Conservation (phyloP, 2,797 vertebrate species). For the Zenarchopterus dispar region DNA sequence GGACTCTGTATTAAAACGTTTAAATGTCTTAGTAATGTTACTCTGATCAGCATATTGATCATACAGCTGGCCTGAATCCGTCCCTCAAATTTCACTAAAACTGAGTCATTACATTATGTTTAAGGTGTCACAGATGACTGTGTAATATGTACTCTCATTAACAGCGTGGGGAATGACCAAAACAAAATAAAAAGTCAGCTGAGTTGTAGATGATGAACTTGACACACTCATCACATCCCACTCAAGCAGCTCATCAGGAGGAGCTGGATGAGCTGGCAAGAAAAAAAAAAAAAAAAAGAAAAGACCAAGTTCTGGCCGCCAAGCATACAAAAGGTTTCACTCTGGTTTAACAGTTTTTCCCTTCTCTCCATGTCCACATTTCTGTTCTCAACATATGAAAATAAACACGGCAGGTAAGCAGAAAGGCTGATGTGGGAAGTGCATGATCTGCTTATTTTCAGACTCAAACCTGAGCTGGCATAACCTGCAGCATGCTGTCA, state of each 20-base stretch:
- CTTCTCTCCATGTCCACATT: background rate
- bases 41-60: too few relatives aligned
- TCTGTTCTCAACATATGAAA: background rate
- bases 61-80: too few relatives aligned
- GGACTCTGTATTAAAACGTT: too few relatives aligned
- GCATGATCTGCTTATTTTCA: constrained; percentile 2
- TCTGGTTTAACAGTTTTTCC: background rate
- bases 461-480: constrained; percentile 24
- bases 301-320: constrained; percentile 10
- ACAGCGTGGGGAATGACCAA: too few relatives aligned
- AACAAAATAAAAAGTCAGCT: too few relatives aligned
- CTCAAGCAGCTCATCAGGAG: constrained; percentile 25
- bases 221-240: constrained; percentile 17
- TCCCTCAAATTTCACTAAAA: too few relatives aligned
- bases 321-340: constrained; percentile 9
- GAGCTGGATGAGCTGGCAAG: constrained; percentile 10
- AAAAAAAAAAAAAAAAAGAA: too few relatives aligned
- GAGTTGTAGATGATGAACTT: background rate
- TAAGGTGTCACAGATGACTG: too few relatives aligned
- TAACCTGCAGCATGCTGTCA: constrained; percentile 23
- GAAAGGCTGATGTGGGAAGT: background rate
- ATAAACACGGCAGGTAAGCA: background rate
- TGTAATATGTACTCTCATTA: too few relatives aligned
- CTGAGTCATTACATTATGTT: too few relatives aligned
- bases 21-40: too few relatives aligned